Evolutionary conservation across 30 jellyfish, hydroid and myxozoan genomes (phyloP).

Genomic region (Hydra vulgaris): DNA sequence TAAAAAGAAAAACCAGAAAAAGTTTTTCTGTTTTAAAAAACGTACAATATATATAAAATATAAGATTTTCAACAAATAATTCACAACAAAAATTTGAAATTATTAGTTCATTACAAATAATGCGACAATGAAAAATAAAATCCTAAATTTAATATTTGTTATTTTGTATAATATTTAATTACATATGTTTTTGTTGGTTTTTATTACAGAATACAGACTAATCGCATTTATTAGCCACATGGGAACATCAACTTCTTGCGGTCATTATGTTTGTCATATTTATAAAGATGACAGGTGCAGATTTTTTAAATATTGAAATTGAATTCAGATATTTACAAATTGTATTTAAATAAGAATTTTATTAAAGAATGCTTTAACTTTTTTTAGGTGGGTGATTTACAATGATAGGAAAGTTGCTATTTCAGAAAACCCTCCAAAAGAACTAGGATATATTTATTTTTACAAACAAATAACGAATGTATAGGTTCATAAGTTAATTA

Average conservation of each 20-base stretch:
- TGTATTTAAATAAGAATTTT: background rate
- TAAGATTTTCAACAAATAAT: no score
- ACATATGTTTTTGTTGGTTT: no score
- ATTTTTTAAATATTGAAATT: background rate
- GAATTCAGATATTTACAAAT: background rate
- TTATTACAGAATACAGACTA: background rate
- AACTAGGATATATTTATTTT: constrained; percentile 82
- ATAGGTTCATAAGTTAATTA: background rate
- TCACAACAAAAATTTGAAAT: no score
- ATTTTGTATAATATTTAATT: background rate
- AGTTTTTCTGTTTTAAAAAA: no score
- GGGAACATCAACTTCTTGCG: constrained; percentile 98
- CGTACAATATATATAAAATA: no score
- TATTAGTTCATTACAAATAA: no score
- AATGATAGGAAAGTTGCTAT: constrained; percentile 98
- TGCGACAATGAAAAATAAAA: no score
- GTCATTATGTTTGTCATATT: constrained; percentile 97
- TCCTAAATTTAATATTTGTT: no score
- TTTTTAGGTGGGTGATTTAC: constrained; percentile 83
- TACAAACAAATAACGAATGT: constrained; percentile 38
- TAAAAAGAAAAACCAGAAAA: no score
- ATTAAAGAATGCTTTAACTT: background rate
- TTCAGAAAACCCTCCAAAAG: constrained; percentile 88
- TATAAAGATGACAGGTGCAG: constrained; percentile 70
- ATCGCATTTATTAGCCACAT: constrained; percentile 88